Conservation (phyloP, 2,888 invertebrate genomes). For the Acanthococcus lagerstroemiae region DNA sequence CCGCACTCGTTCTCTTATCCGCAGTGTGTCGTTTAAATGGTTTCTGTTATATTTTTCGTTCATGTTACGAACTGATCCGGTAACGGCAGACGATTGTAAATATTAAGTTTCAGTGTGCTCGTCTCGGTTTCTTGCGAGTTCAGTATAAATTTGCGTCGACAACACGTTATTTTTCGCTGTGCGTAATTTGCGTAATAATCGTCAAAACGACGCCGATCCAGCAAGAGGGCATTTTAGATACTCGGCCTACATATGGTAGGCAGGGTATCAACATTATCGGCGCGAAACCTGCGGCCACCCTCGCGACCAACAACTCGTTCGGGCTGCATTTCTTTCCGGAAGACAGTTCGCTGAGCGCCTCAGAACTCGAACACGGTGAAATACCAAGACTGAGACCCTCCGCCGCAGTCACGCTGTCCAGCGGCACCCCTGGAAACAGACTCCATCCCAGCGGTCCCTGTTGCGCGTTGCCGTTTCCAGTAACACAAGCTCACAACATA, state of each 20-base stretch:
- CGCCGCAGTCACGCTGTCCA: constrained; percentile 38
- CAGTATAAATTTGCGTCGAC: background rate
- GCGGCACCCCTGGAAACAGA: constrained; percentile 17
- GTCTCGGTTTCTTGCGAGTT: constrained; percentile 3
- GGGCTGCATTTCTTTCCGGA: constrained; percentile 53
- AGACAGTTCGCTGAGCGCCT: constrained; percentile 42
- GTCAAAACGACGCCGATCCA: constrained; percentile 38
- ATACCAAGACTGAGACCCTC: constrained; percentile 32
- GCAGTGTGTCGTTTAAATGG: too few species aligned
- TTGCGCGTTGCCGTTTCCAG: constrained; percentile 44
- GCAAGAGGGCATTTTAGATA: constrained; percentile 33
- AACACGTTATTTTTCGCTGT: too few species aligned
- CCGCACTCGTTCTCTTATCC: too few species aligned
- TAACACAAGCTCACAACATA: constrained; percentile 46
- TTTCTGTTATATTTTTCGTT: too few species aligned
- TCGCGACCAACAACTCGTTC: constrained; percentile 44
- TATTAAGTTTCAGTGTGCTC: too few species aligned
- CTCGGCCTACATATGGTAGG: constrained; percentile 37
- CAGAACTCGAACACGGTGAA: constrained; percentile 38
- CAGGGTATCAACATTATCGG: constrained; percentile 32
- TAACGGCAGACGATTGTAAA: too few species aligned
- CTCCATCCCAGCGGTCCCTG: constrained; percentile 41
- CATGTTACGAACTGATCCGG: constrained; percentile 1
- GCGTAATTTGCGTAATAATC: constrained; percentile 23
- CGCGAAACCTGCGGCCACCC: constrained; percentile 19